Evolutionary conservation across 2,888 invertebrate species (phyloP), one percentile per base, ranked within the genome.

Genomic region (Trichacis sp.): DNA sequence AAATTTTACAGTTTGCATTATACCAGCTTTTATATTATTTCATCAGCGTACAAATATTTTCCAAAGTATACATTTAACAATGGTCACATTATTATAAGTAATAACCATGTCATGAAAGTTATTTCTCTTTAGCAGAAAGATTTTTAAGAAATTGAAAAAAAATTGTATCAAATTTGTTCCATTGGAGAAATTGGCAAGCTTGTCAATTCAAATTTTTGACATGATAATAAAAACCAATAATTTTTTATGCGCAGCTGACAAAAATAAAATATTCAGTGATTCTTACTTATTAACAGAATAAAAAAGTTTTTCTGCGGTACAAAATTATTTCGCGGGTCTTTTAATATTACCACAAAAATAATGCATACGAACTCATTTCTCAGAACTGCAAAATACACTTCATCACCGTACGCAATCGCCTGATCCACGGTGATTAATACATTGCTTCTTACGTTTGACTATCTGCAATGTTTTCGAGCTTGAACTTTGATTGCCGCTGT

Each of bases 381-480:
- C 54, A 68, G 68, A 46, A 66, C 62, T 60, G 60, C 57, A 58
- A 48, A 64, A 45, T 54, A 58, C 66, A 72, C 70, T 82, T 82
- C 78, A 84, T 84, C 83, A 84, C 83, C 83, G 83, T 73, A 83
- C 81, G 70, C 83, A 82, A 70, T 84, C 83, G 38, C 79, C 77
- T 12, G 79, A 78, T 17, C 78, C 78, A 45, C 82, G 82, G 30
- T 79, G 75, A 45, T 74, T 73, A 36, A 77, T 73, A 58, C 75
- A 78, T 52, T 77, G 77, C 70, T 83, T 83, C 75, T 83, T 83
- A 55, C 83, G 79, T 68, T 83, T 83, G 50, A 78, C 71, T n/a
- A 76, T 73, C 50, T 78, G 77, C 40, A 56, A 63, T 47, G 76
- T 69, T 50, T 77, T 78, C 38, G 79, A 76, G 42, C 75, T 77